These are phyloP conservation scores for Hydrolagus colliei DNA, from an alignment of 2,797 vertebrate genomes.

Conservation along the genomic window DNA sequence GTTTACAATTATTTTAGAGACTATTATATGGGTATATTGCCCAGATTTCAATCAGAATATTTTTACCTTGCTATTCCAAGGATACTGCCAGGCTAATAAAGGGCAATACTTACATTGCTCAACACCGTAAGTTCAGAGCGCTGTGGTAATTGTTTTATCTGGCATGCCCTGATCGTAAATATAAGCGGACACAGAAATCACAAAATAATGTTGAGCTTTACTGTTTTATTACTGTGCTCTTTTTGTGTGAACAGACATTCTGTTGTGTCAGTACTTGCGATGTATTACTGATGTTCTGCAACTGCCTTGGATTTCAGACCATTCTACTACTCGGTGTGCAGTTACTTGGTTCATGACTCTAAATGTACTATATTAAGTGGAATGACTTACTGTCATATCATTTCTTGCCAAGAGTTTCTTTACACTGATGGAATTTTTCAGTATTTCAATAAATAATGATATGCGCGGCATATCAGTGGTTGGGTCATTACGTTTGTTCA, in stretches of 20 bases:
- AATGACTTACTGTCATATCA: slow-evolving; percentile 60
- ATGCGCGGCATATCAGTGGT: slow-evolving; percentile 49
- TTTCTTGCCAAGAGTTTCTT: slow-evolving; percentile 65
- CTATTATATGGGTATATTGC: slow-evolving; percentile 21
- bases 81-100: background rate
- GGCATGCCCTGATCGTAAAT: slow-evolving; percentile 39
- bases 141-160: slow-evolving; percentile 20
- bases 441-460: slow-evolving; percentile 84
- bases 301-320: slow-evolving; percentile 59
- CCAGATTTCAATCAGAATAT: slow-evolving; percentile 29
- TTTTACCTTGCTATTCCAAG: slow-evolving; percentile 26
- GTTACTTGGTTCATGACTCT: slow-evolving; percentile 55
- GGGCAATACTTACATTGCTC: background rate
- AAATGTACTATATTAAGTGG: slow-evolving; percentile 54
- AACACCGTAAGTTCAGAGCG: background rate
- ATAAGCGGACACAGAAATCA: slow-evolving; percentile 39
- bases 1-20: slow-evolving; percentile 29
- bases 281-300: slow-evolving; percentile 54
- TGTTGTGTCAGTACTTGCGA: slow-evolving; percentile 48
- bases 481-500: slow-evolving; percentile 5
- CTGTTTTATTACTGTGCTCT: slow-evolving; percentile 40
- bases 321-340: slow-evolving; percentile 52
- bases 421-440: slow-evolving; percentile 65
- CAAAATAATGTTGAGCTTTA: slow-evolving; percentile 44
- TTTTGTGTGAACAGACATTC: slow-evolving; percentile 55